Base-by-base conservation (phyloP, 2,888 invertebrate species). In the Blomia tropicalis region DNA sequence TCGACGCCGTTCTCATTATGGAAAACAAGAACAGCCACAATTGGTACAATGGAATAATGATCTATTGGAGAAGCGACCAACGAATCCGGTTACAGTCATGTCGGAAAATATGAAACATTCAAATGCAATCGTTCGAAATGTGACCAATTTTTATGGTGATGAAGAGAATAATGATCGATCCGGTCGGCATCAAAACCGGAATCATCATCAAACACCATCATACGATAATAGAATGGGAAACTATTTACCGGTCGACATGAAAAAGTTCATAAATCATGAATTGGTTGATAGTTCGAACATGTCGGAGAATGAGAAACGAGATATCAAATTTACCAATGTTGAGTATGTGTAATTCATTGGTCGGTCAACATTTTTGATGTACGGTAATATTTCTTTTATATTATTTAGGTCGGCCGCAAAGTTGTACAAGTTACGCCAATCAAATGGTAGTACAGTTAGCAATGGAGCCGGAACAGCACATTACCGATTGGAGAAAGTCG, bases 251-350 rank as follows among this genome's bases (percentile, higher is more conserved):
- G 82, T 79, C 67, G 87, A 87, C 73, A 73, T 87, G 67, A 85
- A 85, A 71, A 85, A 87, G 72, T 88, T 90, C 73, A 77, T 90
- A 70, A 87, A 89, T 73, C 90, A 86, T 74, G 84, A 85, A 71
- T 78, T 89, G 71, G 83, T 90, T 62, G 89, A 89, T 70, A 89
- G 90, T 0, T 79, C 83, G 25, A 89, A 89, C 64, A 88, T 91
- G 87, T 84, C 83, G 59, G 87, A 87, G 71, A 83, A 83, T 47
- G 68, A 68, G 27, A 66, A 61, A 43, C 60, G 60, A 27, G 66
- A 68, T 53, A 69, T 69, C n/a, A 66, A 67, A 53, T 69, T 68
- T 43, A 69, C 69, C 11, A 68, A 68, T 66, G 65, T 69, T 14
- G 51, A 47, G 51, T 47, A n/a, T 14, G 51, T 47, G 7, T 27